These are phyloP conservation scores for Gastrophryne carolinensis DNA, from an alignment of 2,797 vertebrate species.

Conservation along the genomic window DNA sequence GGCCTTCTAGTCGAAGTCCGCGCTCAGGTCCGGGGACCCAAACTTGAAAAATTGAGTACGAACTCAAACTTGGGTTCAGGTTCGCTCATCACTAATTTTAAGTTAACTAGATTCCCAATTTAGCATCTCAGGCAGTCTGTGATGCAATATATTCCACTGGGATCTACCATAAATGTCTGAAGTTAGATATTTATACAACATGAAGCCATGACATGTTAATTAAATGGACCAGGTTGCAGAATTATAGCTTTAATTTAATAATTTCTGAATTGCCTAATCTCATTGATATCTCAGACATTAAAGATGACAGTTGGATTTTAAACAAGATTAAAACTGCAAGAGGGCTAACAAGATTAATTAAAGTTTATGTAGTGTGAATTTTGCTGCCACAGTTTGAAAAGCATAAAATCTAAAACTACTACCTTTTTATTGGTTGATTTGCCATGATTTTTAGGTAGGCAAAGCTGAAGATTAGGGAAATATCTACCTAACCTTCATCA, in stretches of 20 bases:
- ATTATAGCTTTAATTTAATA: conserved; percentile 48
- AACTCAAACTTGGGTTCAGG: too few species aligned
- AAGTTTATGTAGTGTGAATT: conserved; percentile 46
- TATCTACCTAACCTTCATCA: too few species aligned
- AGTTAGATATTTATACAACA: conserved; percentile 24
- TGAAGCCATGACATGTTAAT: conserved; percentile 45
- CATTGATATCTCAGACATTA: conserved; percentile 49
- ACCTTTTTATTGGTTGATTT: neutral
- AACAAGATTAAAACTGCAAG: conserved; percentile 44
- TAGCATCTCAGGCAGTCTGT: neutral
- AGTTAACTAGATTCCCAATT: neutral
- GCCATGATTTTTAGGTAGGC: too few species aligned
- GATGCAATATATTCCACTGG: neutral
- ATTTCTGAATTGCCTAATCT: conserved; percentile 47
- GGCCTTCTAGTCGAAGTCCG: too few species aligned
- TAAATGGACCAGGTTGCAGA: conserved; percentile 43
- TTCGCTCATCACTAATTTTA: too few species aligned
- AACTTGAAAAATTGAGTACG: too few species aligned
- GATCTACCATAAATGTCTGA: conserved; percentile 9
- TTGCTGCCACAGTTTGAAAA: conserved; percentile 14
- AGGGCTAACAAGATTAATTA: conserved; percentile 48
- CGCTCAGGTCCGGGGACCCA: too few species aligned
- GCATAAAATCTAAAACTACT: neutral
- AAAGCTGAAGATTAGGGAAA: too few species aligned
- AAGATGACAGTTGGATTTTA: conserved; percentile 49